Evolutionary conservation across 2,113 vertebrate genomes (phyloP), one percentile per base, ranked within the genome.

Genomic region (Riparia riparia): DNA sequence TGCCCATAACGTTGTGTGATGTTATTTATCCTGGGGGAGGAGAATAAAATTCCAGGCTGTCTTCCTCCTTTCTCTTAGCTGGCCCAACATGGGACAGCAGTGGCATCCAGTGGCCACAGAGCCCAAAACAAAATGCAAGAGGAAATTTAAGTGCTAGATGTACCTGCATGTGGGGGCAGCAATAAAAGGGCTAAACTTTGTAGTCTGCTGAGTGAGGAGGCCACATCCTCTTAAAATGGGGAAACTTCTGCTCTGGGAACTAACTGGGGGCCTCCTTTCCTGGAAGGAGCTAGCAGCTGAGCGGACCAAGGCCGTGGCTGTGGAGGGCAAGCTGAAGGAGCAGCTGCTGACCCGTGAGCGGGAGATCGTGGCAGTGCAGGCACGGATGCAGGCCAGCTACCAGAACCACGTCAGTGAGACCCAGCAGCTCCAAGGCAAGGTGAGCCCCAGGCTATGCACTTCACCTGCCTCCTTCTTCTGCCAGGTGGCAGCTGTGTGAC

Each of bases 381-480:
- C 98, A 0, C 99, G 99, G 41, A 99, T 99, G 99, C 98, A 99
- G 97, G 98, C 99, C 95, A 99, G 98, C 96, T 99, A 99, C 96
- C 98, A 98, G 95, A 98, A 99, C 92, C 99, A 99, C 0, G 37
- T 99, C 60, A 98, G 97, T 1, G 99, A 99, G 96, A 98, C 98
- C 3, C 99, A 99, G 94, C 98, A 98, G 93, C 98, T 99, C 66
- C 99, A 99, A 97, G 97, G 98, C 93, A 99, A 99, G 99, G 99
- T 99, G 56, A 91, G 69, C 66, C 81, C 44, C n/a, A 2, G 0
- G 1, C n/a, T 31, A 18, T 39, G 47, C 77, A 19, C 32, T 5
- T 32, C 63, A 42, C 20, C 29, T 31, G 57, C 44, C 22, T 41
- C 13, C 41, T 42, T 13, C 16, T 39, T 31, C 60, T 84, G 12